Base-by-base conservation (phyloP, 2,797 vertebrate species). In the Macroramphosus scolopax region DNA sequence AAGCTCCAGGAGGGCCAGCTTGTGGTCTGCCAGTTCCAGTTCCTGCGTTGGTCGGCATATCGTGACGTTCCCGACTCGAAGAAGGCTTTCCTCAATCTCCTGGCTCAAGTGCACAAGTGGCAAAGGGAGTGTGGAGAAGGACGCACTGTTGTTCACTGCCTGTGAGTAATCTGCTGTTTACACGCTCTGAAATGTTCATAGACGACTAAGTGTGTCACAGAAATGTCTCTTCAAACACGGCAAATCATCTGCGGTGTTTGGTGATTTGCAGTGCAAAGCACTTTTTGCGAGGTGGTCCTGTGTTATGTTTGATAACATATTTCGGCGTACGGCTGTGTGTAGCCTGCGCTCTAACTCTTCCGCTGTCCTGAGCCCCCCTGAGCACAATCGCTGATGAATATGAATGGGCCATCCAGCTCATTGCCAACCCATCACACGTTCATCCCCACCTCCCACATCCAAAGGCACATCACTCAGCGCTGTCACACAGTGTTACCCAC, bases 1-100 rank as follows among this genome's bases (percentile, higher is more conserved):
- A 40, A 97, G 95, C 85, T 96, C 60, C 95, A 98, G 85, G 96
- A 98, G 65, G 95, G 96, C 40, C 92, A 97, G 82, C 88, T 98
- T 80, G 90, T 97, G 85, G 94, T 99, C 51, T 92, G 90, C 65
- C 83, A 86, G 68, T 87, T 87, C 81, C 85, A 87, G 75, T 86
- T 87, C 68, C 77, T 85, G 51, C 79, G 85, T 54, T 84, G 97
- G 97, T 97, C 97, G 0, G 92, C 96, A 0, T 97, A 97, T 78
- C 91, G 97, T 32, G 95, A 98, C 44, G 93, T 93, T 0, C 95
- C 97, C 0, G 95, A 98, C 88, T 98, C 95, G 58, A 97, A 91
- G 87, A 96, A 95, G 82, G 93, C 95, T 51, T 99, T 99, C 83
- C 87, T 98, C 74, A 93, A 92, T 81, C 91, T 99, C 69, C 88